Evolutionary conservation across 2,888 invertebrate species (phyloP), one percentile per base, ranked within the genome.

Genomic region (Temnothorax unifasciatus): DNA sequence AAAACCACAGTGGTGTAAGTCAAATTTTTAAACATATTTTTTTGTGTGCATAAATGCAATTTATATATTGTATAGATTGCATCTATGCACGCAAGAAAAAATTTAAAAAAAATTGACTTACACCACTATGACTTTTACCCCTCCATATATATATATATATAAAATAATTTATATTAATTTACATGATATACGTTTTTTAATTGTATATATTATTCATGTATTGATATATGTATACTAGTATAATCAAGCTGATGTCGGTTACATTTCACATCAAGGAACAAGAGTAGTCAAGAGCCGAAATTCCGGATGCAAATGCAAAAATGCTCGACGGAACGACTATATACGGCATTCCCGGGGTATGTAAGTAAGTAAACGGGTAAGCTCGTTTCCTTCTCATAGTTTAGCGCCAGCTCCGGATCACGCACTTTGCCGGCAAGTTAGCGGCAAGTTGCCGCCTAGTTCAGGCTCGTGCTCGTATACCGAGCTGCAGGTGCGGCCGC

Each of bases 391-490:
- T 83, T 87, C 63, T 79, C 61, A 47, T 73, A 76, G 86, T 85
- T 87, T 71, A 81, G 61, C 84, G 63, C 83, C 75, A 74, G 85
- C 87, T 83, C 66, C 87, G 85, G 87, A 89, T 90, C 91, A 91
- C 92, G 90, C 91, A 90, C 89, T 90, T 89, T 91, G 85, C 88
- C 86, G 82, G 79, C 88, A 90, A 91, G 86, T 89, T 92, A 61
- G 86, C 47, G 69, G 75, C 61, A 90, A 92, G 90, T 92, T 91
- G 86, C 76, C 84, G 88, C 75, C 82, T 87, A 90, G 85, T 90
- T 88, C 68, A 69, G 73, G 82, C 86, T 11, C 50, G 61, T 34
- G 68, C 82, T 77, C 83, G 61, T 66, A 79, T 54, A 77, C 77
- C 34, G 52, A 81, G 74, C 79, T 86, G 85, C 87, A 89, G 88